Evolutionary conservation across 2,888 invertebrate genomes (phyloP).

Genomic region (Drosophila pegasa): DNA sequence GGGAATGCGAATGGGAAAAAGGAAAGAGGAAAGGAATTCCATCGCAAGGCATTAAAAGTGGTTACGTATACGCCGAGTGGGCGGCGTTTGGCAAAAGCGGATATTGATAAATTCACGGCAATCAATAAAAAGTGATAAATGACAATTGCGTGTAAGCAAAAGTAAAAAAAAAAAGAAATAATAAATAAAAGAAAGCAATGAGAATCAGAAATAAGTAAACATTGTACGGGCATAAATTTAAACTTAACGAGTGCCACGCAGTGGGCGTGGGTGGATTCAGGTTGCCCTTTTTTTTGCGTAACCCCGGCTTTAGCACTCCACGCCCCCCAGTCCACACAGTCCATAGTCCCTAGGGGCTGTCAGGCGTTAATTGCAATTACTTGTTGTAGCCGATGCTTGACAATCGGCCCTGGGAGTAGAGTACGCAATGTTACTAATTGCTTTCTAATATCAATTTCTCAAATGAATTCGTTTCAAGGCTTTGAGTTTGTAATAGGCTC

Average conservation of each 20-base stretch:
- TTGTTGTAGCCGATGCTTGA: conserved; percentile 30
- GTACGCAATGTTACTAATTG: conserved; percentile 59
- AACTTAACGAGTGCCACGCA: conserved; percentile 59
- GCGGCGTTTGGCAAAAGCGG: conserved; percentile 63
- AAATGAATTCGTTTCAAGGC: conserved; percentile 64
- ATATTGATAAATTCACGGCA: conserved; percentile 78
- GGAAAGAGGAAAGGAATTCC: conserved; percentile 33
- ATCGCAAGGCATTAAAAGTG: conserved; percentile 74
- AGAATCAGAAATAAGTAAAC: conserved; percentile 60
- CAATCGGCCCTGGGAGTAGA: conserved; percentile 18
- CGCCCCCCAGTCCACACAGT: neutral
- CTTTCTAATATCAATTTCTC: conserved; percentile 72
- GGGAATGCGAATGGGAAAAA: neutral
- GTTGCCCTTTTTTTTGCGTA: conserved; percentile 3
- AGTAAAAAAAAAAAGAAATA: conserved; percentile 18
- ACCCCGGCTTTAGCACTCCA: neutral
- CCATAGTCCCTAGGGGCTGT: conserved; percentile 18
- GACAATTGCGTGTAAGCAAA: conserved; percentile 74
- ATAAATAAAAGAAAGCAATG: conserved; percentile 44
- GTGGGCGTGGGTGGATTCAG: neutral
- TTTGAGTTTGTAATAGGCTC: conserved; percentile 42
- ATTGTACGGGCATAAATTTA: conserved; percentile 67
- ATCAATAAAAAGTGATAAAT: conserved; percentile 80
- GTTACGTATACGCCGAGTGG: conserved; percentile 68
- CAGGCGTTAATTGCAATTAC: conserved; percentile 56